phyloP scores from a whole-genome alignment of 2,113 vertebrate species.

The Channa maculata region DNA sequence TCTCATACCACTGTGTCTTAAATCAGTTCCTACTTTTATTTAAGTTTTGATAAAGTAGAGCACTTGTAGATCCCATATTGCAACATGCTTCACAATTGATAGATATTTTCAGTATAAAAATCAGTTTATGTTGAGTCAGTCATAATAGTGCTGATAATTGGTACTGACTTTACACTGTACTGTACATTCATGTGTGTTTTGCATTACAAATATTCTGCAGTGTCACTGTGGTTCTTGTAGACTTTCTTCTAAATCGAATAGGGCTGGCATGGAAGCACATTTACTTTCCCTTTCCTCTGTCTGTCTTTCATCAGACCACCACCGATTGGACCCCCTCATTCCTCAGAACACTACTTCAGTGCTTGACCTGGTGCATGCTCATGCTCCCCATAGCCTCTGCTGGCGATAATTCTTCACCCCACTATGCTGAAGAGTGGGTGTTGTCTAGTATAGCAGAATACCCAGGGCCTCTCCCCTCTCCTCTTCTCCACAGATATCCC shows the following conservation, averaged over 20 bases:
- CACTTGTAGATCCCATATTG: no score
- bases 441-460: constrained; percentile 75
- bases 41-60: no score
- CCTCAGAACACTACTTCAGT: background rate
- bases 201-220: constrained; percentile 14
- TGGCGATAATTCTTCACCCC: constrained; percentile 55
- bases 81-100: no score
- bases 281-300: constrained; percentile 32
- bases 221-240: constrained; percentile 12
- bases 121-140: no score
- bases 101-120: no score
- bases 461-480: constrained; percentile 70
- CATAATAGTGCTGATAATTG: no score
- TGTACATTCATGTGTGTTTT: constrained; percentile 11
- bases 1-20: no score
- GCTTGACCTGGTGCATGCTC: constrained; percentile 30
- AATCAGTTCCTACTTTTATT: no score
- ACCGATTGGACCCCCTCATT: constrained; percentile 25
- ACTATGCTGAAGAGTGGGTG: constrained; percentile 49
- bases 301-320: constrained; percentile 48
- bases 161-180: background rate
- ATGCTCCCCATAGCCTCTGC: constrained; percentile 54
- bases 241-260: constrained; percentile 49
- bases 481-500: constrained; percentile 71
- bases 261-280: constrained; percentile 32